Base-by-base conservation (phyloP, 1,140 invertebrate species). In the Ceratina calcarata region DNA sequence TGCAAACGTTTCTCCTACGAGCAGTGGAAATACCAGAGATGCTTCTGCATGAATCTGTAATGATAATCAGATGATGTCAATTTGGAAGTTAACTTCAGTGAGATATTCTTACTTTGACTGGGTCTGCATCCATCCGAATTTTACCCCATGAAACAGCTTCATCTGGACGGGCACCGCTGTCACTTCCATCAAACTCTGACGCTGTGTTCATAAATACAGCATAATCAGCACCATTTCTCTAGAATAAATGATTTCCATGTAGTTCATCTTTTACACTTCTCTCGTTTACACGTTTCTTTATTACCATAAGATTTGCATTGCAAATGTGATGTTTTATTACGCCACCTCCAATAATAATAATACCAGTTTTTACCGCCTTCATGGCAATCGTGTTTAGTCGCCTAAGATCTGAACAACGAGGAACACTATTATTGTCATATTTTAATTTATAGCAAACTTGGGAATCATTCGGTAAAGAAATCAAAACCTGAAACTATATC, bases 91-190 rank as follows among this genome's bases (percentile, higher is more conserved):
- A 62, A 78, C 12, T 69, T 70, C 58, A 74, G 7, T 73, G 70
- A 24, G n/a, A 66, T 61, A 24, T 15, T 61, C 22, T 88, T 92
- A 96, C 96, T 93, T 99, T 99, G 0, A 99, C 97, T n/a, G 99
- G 97, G 64, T 94, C 95, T 0, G 98, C 97, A 88, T 96, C 96
- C 87, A 95, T 95, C 89, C 95, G 96, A 78, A 99, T 99, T 94
- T 99, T 99, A 0, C 99, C 99, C 99, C 99, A 99, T 6, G 98
- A 99, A 16, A 99, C 95, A 0, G 99, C 99, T 94, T 99, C 99
- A 94, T 99, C 99, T 3, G 99, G 99, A 65, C 97, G 94, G 0
- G 99, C 99, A 13, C 99, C 99, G 82, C 98, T 97, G 92, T 99
- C 99, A 92, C 98, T 99, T 0, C 99, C 99, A 94, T 99, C 99